Evolutionary conservation across 1,140 invertebrate species (phyloP).

Genomic region (Uloborus diversus): DNA sequence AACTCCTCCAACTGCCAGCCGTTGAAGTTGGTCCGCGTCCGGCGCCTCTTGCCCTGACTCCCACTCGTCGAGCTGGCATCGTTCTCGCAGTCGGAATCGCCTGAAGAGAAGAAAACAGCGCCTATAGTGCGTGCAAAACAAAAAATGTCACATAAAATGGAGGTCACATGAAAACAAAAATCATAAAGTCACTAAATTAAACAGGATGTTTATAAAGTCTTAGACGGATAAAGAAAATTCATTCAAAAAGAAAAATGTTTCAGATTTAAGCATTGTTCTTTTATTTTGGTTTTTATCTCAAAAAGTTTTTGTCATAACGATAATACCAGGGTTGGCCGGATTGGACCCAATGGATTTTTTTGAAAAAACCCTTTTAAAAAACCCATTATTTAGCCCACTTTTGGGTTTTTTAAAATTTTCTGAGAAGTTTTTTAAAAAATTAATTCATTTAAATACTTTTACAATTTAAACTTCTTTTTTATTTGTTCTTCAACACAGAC

Average conservation of each 20-base stretch:
- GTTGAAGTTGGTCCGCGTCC: slow-evolving; percentile 98
- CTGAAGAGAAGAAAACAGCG: background rate
- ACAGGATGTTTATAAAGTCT: too few relatives aligned
- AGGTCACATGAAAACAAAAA: background rate
- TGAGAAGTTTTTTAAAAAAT: too few relatives aligned
- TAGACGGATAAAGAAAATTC: background rate
- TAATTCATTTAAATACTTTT: too few relatives aligned
- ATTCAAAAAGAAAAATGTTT: too few relatives aligned
- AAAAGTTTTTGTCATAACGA: background rate
- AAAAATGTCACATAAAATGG: background rate
- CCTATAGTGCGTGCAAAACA: background rate
- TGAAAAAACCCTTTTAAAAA: too few relatives aligned
- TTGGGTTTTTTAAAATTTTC: too few relatives aligned
- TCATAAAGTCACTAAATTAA: background rate
- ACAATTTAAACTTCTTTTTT: too few relatives aligned
- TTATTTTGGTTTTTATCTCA: background rate
- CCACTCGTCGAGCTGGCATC: slow-evolving; percentile 59
- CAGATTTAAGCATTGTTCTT: background rate
- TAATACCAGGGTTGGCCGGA: too few relatives aligned
- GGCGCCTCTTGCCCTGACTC: slow-evolving; percentile 71
- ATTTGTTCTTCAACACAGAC: too few relatives aligned
- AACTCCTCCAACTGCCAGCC: slow-evolving; percentile 99
- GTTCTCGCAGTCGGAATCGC: slow-evolving; percentile 53
- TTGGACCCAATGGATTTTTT: too few relatives aligned
- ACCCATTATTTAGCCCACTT: too few relatives aligned